Conservation (phyloP, 2,113 vertebrate species). For the crab-eating macaque (Macaca fascicularis) region T2T-MFA8v1.1 NC_088375.1:49569501-49570000, state of each 20-base stretch:
- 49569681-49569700: background rate
- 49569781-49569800: accelerated
- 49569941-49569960: background rate
- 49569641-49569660: background rate
- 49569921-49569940: background rate
- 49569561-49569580: background rate
- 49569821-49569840: background rate
- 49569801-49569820: background rate
- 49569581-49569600: background rate
- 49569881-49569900: background rate
- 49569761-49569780: background rate
- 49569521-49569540: accelerated
- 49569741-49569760: background rate
- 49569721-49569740: background rate
- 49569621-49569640: background rate
- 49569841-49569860: background rate
- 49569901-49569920: background rate
- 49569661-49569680: background rate
- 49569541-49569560: background rate
- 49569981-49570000: background rate
- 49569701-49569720: background rate
- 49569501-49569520: background rate
- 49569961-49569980: background rate
- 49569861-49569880: background rate
- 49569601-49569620: background rate